Base-by-base conservation (phyloP, 1,140 invertebrate species). In the Meloidogyne floridensis region DNA sequence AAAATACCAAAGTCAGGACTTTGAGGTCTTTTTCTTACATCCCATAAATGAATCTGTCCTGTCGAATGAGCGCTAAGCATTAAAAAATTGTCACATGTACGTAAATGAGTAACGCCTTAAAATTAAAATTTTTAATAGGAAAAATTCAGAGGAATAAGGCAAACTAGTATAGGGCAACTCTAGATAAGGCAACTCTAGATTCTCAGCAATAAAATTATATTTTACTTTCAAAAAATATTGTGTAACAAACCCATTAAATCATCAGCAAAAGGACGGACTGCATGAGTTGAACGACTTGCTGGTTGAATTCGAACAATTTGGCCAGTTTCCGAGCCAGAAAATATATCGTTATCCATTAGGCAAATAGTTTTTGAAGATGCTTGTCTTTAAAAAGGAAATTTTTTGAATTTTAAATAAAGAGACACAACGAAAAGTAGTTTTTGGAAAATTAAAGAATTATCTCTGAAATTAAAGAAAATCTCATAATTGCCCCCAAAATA, bases 1-100 rank as follows among this genome's bases (percentile, higher is more conserved):
- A 10, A 13, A 54, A 11, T 59, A 70, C 65, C 32, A 18, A 79
- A 47, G 7, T 69, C 65, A n/a, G 75, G 43, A 42, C 51, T 59
- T 32, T 56, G 69, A 4, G 75, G 75, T 43, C 77, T 65, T 11
- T 79, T 79, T 15, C 80, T 53, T 15, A 77, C 71, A 70, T 81
- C 80, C 80, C 80, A 81, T 9, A 81, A 72, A 42, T 81, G 80
- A 53, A 81, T 42, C 11, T 81, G 80, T 13, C 80, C 80, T 13
- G 80, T 81, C 7, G 54, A 56, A 56, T 81, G 80, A 42, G 75
- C 73, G 51, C 80, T 81, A 56, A 81, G 42, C 73, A 81, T 59
- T 20, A 75, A 56, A 54, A 42, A 76, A 15, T 59, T 8, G 3
- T 56, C 75, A 59, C 74, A 81, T 5, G 59, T 43, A 54, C 59